Percentiles rank a stretch among this genome's conserved stretches.
These are phyloP conservation scores for Natator depressus DNA, from an alignment of 2,113 vertebrate species.

Conservation along the genomic window DNA sequence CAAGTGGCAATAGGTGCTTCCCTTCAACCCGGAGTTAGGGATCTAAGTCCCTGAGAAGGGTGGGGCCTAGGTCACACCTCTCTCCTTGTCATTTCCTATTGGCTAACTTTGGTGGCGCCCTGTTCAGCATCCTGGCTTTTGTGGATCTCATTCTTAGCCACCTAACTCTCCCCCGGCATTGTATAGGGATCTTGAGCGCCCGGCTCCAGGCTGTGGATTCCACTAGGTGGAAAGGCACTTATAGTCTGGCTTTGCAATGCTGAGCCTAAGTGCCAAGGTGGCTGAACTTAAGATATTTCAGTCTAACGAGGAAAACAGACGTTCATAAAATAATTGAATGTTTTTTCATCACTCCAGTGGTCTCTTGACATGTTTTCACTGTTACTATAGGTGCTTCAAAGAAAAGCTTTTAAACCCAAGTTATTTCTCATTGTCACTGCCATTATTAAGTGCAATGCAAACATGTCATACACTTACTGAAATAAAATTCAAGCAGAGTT, in stretches of 20 bases:
- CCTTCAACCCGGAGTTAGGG: background rate
- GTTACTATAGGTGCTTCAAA: background rate
- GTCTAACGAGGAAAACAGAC: background rate
- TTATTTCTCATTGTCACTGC: background rate
- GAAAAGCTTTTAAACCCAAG: background rate
- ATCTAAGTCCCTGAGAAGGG: background rate
- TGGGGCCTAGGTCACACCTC: background rate
- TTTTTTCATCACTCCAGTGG: background rate
- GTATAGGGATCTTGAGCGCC: background rate
- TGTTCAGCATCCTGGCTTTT: background rate
- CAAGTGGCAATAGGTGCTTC: no score
- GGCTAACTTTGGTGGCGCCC: background rate
- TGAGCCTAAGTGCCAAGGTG: background rate
- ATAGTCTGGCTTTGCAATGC: background rate
- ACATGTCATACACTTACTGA: background rate
- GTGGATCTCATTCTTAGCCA: background rate
- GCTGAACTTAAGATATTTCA: background rate
- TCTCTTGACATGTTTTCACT: background rate
- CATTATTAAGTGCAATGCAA: background rate
- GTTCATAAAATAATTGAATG: background rate
- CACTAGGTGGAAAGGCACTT: background rate
- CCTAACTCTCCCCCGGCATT: background rate
- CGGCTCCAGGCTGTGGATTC: background rate
- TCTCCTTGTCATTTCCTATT: background rate
- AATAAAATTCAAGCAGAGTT: constrained; percentile 11